Conservation (phyloP, 2,888 invertebrate species). For the Agelastica alni region DNA sequence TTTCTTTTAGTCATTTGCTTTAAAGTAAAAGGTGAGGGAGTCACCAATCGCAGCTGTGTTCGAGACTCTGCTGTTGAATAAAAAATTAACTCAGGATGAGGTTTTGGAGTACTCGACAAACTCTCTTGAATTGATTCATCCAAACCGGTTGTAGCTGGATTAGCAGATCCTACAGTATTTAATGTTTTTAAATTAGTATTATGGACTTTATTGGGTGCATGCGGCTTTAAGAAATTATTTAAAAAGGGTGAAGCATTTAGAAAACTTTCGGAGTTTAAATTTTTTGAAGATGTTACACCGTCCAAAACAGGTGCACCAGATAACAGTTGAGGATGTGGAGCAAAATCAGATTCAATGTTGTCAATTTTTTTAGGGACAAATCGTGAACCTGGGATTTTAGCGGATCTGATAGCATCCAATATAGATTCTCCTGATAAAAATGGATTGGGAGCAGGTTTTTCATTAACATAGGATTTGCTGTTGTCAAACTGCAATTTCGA, state of each 20-base stretch:
- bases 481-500: not conserved
- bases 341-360: no score
- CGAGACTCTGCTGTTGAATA: conserved; percentile 8
- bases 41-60: not conserved
- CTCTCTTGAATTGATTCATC: not conserved
- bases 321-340: not conserved
- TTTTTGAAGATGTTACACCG: no score
- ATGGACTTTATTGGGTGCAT: no score
- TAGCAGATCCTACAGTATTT: no score
- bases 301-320: not conserved
- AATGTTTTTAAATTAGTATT: no score
- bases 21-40: conserved; percentile 1
- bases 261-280: not conserved
- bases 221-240: no score
- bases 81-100: conserved; percentile 15
- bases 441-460: not conserved
- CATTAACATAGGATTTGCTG: not conserved
- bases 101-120: conserved; percentile 9
- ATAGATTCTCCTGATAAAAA: not conserved
- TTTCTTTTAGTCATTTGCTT: no score
- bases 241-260: no score
- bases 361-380: not conserved
- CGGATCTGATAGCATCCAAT: no score
- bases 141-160: no score
- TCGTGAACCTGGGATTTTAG: no score